Evolutionary conservation across 2,888 invertebrate genomes (phyloP).

Genomic region (Brachycybe producta): DNA sequence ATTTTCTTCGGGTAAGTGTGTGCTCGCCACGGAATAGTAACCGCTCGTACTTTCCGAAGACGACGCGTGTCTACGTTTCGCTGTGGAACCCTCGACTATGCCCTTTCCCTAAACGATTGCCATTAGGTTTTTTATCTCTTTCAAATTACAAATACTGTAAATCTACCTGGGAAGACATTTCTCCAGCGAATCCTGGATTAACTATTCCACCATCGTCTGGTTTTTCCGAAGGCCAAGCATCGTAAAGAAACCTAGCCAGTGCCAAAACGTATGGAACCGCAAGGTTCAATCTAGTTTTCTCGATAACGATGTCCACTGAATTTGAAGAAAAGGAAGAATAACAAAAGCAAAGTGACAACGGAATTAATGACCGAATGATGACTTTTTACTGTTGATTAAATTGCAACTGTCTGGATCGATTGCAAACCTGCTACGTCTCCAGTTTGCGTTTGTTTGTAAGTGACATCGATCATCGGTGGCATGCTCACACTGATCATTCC

Average conservation of each 20-base stretch:
- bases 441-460: conserved; percentile 47
- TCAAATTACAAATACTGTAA: not conserved
- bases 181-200: conserved; percentile 57
- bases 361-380: not conserved
- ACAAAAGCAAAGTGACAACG: not conserved
- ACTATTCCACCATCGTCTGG: conserved; percentile 52
- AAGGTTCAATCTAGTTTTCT: conserved; percentile 55
- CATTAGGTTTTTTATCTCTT: not conserved
- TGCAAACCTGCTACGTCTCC: conserved; percentile 41
- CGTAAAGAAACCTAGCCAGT: conserved; percentile 47
- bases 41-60: conserved; percentile 47
- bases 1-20: conserved; percentile 35
- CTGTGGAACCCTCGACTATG: not conserved
- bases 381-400: not conserved
- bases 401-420: no score
- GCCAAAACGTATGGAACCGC: conserved; percentile 54
- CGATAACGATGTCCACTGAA: conserved; percentile 54
- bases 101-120: not conserved
- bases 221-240: conserved; percentile 48
- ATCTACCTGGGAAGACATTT: conserved; percentile 29
- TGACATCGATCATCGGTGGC: conserved; percentile 57
- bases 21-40: conserved; percentile 42
- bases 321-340: conserved; percentile 13
- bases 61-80: conserved; percentile 35
- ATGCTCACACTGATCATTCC: conserved; percentile 26